Conservation (phyloP, 2,797 vertebrate species). For the Protonibea diacanthus region DNA sequence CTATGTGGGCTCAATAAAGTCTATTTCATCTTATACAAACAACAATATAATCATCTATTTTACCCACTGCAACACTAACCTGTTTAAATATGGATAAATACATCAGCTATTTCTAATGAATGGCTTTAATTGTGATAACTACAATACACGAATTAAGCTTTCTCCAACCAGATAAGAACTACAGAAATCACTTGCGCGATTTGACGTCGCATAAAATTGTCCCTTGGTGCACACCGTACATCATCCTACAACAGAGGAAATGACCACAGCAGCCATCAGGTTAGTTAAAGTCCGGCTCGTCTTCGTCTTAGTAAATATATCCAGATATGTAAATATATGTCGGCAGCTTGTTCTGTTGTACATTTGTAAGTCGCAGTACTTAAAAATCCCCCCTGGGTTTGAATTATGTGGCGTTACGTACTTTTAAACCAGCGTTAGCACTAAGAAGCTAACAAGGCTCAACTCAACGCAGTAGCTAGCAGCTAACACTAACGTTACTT, state of each 20-base stretch:
- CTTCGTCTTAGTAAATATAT: rapidly evolving
- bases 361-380: too few relatives aligned
- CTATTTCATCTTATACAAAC: too few relatives aligned
- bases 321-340: not conserved
- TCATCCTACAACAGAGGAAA: not conserved
- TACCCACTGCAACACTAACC: not conserved
- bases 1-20: too few relatives aligned
- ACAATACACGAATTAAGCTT: not conserved
- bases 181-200: not conserved
- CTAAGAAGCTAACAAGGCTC: constrained; percentile 3
- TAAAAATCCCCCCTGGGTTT: not conserved
- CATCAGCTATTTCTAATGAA: not conserved
- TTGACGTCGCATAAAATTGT: constrained; percentile 25
- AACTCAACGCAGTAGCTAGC: not conserved
- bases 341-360: rapidly evolving
- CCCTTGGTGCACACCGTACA: constrained; percentile 50
- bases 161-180: not conserved
- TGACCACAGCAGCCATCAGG: not conserved
- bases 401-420: too few relatives aligned
- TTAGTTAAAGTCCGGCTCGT: not conserved
- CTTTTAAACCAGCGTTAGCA: not conserved
- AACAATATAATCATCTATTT: too few relatives aligned
- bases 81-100: not conserved
- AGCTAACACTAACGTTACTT: not conserved
- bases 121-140: not conserved